Base-by-base conservation (phyloP, 2,113 vertebrate species). In the Athene cunicularia region DNA sequence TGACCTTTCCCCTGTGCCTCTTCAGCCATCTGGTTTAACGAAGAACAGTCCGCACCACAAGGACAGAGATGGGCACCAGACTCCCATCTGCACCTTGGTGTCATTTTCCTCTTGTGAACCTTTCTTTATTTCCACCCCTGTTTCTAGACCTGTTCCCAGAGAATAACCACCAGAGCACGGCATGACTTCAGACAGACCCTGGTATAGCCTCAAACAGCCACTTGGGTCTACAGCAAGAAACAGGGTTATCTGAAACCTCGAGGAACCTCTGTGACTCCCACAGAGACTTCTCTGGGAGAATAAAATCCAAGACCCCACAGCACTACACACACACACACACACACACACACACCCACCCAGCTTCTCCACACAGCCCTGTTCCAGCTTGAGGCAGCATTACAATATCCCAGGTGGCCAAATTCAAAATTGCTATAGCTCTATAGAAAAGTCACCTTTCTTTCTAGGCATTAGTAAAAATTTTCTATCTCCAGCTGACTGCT, bases 371-470 rank as follows among this genome's bases (percentile, higher is more conserved):
- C 26, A 55, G 26, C 18, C 52, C 47, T 58, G 35, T 24, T 49
- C 16, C 37, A 53, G 60, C 71, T 76, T 35, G 73, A 88, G 39
- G 63, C 21, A 76, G 27, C 18, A 21, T 63, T 83, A 71, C 18
- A 45, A 74, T 92, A 94, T 67, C 80, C 41, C 68, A 79, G 16
- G 43, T 60, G 80, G 28, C 47, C 62, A 52, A 49, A 91, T 80
- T 58, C 6, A 30, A 74, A 76, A 83, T 53, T 86, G 18, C 26
- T 33, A 41, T 52, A 55, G 39, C 37, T 96, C 67, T 90, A 43
- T 14, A 47, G 52, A 95, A 91, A 97, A 98, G 94, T 98, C 96
- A 98, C 95, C 97, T 97, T 98, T 97, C 19, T 81, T 93, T 88
- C 89, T 84, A 49, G 23, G 43, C 39, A 80, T 96, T 93, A 88